phyloP scores from a whole-genome alignment of 2,888 invertebrate genomes.

The Sicus ferrugineus region DNA sequence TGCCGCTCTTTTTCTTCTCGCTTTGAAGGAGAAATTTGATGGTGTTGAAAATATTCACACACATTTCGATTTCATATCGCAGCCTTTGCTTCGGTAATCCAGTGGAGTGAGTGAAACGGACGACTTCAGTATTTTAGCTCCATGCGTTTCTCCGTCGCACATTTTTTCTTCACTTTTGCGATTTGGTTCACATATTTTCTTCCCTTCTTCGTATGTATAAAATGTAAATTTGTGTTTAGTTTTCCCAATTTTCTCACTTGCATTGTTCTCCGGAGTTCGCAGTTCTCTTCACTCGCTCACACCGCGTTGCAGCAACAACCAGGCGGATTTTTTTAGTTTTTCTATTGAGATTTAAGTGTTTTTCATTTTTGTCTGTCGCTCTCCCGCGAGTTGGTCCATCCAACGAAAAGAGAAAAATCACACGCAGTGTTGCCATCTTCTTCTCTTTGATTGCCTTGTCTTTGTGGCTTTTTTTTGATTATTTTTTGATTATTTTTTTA shows the following conservation, averaged over 20 bases:
- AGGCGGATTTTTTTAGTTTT: background rate
- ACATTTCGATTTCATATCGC: no score
- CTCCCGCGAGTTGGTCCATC: slow-evolving; percentile 15
- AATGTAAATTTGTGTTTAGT: background rate
- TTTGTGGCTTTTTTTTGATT: slow-evolving; percentile 3
- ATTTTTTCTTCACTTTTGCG: no score
- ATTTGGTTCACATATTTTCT: no score
- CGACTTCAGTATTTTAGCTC: no score
- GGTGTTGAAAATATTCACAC: background rate
- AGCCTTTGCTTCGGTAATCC: no score
- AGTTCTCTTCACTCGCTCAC: background rate
- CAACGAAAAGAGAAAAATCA: background rate
- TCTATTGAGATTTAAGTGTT: background rate
- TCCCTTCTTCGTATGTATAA: no score
- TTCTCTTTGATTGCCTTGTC: slow-evolving; percentile 36
- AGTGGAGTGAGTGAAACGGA: no score
- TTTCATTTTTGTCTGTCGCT: slow-evolving; percentile 2
- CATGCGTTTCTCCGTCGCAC: no score
- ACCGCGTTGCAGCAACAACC: background rate
- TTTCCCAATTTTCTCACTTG: background rate
- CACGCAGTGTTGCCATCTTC: slow-evolving; percentile 14
- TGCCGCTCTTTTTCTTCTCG: background rate
- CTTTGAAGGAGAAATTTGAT: background rate
- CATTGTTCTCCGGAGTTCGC: background rate
- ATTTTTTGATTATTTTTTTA: slow-evolving; percentile 13